Evolutionary conservation across 2,888 invertebrate species (phyloP).

Genomic region (Diarsia mendica): DNA sequence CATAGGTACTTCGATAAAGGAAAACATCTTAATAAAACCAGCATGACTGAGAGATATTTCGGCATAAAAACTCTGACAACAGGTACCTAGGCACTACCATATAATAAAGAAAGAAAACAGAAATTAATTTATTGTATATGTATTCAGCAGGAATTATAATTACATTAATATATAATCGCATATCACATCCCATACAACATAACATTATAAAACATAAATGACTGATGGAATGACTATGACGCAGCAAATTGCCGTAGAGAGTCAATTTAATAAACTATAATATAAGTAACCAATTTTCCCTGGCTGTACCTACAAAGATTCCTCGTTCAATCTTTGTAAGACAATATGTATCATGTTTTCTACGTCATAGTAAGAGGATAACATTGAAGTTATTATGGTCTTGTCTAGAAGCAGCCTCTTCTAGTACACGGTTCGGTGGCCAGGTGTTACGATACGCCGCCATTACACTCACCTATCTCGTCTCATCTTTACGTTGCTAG

Average conservation of each 20-base stretch:
- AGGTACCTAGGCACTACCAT: too few species aligned
- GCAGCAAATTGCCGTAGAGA: background rate
- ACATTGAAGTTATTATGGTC: constrained; percentile 29
- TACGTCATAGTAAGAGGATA: background rate
- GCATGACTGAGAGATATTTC: too few species aligned
- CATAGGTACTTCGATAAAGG: too few species aligned
- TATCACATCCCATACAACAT: background rate
- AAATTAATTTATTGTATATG: background rate
- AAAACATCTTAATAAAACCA: too few species aligned
- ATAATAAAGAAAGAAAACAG: too few species aligned
- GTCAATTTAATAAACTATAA: constrained; percentile 3
- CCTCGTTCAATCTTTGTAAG: background rate
- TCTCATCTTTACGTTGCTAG: constrained; percentile 31
- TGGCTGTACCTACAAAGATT: background rate
- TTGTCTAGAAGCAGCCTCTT: constrained; percentile 15
- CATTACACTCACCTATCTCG: constrained; percentile 40
- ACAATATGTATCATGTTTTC: constrained; percentile 1
- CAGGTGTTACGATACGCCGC: constrained; percentile 26
- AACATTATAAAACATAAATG: background rate
- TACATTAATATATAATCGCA: background rate
- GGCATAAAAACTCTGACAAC: too few species aligned
- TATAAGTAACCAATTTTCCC: background rate
- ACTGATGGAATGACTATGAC: background rate
- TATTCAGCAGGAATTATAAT: background rate
- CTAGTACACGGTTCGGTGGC: constrained; percentile 30